Conservation (phyloP, 35 echinoderm and acorn worm genomes). For the Apostichopus japonicus region DNA sequence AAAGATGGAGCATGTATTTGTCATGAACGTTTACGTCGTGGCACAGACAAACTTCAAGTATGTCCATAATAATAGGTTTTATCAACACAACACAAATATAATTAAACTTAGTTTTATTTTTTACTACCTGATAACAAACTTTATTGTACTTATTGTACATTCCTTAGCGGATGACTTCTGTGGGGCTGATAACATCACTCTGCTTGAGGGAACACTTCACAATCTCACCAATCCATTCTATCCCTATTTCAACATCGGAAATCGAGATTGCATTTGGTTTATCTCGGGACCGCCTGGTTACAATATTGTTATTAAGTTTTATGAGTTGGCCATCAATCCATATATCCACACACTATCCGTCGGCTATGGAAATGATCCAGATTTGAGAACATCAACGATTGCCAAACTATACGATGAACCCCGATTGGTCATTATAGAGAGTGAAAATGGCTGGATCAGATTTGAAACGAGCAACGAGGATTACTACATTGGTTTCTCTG, state of each 20-base stretch:
- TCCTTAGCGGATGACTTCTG: neutral
- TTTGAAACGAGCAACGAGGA: neutral
- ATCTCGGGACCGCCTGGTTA: neutral
- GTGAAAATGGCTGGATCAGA: conserved; percentile 16
- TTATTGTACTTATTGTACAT: neutral
- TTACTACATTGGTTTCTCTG: too few species aligned
- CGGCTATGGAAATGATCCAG: conserved; percentile 4
- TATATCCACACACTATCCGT: conserved; percentile 16
- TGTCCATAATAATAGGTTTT: too few species aligned
- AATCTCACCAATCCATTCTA: conserved; percentile 1
- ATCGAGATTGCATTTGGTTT: conserved; percentile 19
- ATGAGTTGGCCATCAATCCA: neutral
- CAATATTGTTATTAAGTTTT: conserved; percentile 8
- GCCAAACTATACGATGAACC: neutral
- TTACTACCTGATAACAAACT: neutral
- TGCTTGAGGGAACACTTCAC: neutral
- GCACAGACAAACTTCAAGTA: too few species aligned
- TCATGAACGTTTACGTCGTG: too few species aligned
- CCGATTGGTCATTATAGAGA: neutral
- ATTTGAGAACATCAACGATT: conserved; percentile 25
- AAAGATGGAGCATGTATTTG: too few species aligned
- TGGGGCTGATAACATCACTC: conserved; percentile 1
- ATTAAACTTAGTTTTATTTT: neutral
- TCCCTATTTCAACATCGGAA: neutral
- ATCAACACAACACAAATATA: neutral